A percentile compares a stretch with the other conserved stretches of the same genome.
Conservation (phyloP, 2,113 vertebrate genomes). For the Stomatorhinus ivindoensis region DNA sequence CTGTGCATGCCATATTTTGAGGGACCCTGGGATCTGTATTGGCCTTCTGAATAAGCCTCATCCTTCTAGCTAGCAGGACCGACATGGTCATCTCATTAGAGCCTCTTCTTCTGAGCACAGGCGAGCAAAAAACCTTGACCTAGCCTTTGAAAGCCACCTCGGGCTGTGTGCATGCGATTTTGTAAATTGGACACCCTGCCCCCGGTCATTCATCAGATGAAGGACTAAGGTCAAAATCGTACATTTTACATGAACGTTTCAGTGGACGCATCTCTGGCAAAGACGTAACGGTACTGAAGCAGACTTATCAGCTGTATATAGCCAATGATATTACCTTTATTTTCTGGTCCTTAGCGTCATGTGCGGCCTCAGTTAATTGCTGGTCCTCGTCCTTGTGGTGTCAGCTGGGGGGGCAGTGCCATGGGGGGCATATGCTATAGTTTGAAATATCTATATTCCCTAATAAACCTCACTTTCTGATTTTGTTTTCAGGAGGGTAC, state of each 20-base stretch:
- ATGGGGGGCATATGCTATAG: neutral
- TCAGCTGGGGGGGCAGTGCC: neutral
- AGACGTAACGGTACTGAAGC: constrained; percentile 65
- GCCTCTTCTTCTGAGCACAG: neutral
- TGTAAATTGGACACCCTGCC: constrained; percentile 58
- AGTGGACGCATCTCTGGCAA: constrained; percentile 74
- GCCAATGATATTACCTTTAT: too few relatives aligned
- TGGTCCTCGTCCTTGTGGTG: neutral
- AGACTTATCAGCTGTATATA: neutral
- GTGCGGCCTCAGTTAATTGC: neutral
- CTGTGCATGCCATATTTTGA: neutral
- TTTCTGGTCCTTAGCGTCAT: neutral
- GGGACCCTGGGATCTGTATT: neutral
- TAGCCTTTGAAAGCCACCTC: constrained; percentile 48
- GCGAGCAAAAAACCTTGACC: neutral
- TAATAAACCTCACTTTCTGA: neutral
- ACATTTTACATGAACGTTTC: constrained; percentile 75
- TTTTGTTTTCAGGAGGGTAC: neutral
- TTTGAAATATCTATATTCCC: neutral
- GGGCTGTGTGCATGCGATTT: constrained; percentile 92
- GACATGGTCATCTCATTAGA: neutral
- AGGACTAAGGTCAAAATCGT: constrained; percentile 78
- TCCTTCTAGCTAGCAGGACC: neutral
- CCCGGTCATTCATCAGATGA: constrained; percentile 71
- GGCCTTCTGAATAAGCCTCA: neutral